Percentiles rank a stretch among this genome's conserved stretches.
These are phyloP conservation scores for Orchestes rusci DNA, from an alignment of 2,888 invertebrate genomes.

Conservation along the genomic window DNA sequence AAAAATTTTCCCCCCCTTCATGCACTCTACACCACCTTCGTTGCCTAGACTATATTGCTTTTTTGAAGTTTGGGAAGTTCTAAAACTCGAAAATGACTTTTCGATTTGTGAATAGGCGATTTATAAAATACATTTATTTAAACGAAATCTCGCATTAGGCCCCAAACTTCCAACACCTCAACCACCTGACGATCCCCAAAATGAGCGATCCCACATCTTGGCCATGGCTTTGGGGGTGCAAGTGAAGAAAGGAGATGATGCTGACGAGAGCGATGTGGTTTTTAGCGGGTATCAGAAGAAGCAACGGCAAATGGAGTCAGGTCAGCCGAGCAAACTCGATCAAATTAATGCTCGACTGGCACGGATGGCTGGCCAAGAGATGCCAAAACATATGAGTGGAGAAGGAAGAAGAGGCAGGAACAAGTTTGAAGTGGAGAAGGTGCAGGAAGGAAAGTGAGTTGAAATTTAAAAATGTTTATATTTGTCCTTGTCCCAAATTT, in stretches of 20 bases:
- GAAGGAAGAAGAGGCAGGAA: constrained; percentile 36
- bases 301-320: constrained; percentile 12
- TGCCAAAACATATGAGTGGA: constrained; percentile 6
- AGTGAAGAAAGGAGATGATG: constrained; percentile 42
- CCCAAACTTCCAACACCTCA: too few species aligned
- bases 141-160: too few species aligned
- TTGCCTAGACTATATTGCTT: too few species aligned
- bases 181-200: too few species aligned
- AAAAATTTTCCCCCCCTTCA: too few species aligned
- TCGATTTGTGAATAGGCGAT: too few species aligned
- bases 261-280: constrained; percentile 35
- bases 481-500: too few species aligned
- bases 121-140: too few species aligned
- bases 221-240: constrained; percentile 51
- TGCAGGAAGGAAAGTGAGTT: constrained; percentile 19
- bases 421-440: constrained; percentile 40
- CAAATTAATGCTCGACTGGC: constrained; percentile 26
- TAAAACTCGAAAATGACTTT: too few species aligned
- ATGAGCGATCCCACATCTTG: constrained; percentile 46
- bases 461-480: too few species aligned
- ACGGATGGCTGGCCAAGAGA: constrained; percentile 29
- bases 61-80: too few species aligned
- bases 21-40: too few species aligned
- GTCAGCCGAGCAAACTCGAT: constrained; percentile 12
- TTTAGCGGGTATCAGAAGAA: constrained; percentile 39